Evolutionary conservation across 1,140 invertebrate genomes (phyloP), one percentile per base, ranked within the genome.

Genomic region (Drusus annulatus): DNA sequence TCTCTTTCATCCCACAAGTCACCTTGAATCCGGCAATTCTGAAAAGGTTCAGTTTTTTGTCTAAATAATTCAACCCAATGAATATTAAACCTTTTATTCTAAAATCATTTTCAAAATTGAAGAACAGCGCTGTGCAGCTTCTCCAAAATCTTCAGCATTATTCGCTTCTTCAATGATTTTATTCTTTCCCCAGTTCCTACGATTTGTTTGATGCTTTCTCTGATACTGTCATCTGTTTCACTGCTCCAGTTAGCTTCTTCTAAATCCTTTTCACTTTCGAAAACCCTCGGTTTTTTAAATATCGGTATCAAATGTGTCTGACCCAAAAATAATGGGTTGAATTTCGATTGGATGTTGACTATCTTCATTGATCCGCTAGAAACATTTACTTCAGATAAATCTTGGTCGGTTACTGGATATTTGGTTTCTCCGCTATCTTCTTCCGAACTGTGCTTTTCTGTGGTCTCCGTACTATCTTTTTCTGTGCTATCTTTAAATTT

Each of bases 301-400:
- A 80, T 79, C 4, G 79, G 81, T 56, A 83, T 80, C 52, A 83
- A 54, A 80, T 83, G 81, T 19, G 79, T 80, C 60, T 83, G 76
- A 51, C 81, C 81, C 5, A 83, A 62, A 36, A 62, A 79, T 45
- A 80, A 51, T 62, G 78, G 60, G 19, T 62, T 62, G 45, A 62
- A 60, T 21, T 76, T 76, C 28, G n/a, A 13, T 19, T 81, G 31
- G n/a, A 36, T 73, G 25, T 65, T 21, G 15, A 56, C 75, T 50
- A 52, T 28, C 63, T 71, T 54, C 19, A 63, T 81, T 63, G 28
- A 36, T 50, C 19, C 51, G 16, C 62, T 56, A 7, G 13, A 28
- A 62, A 52, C 62, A 16, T 73, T 56, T 7, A 25, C 6, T 5
- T 52, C 51, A 16, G 23, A 5, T 28, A 17, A 19, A 36, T 50